Base-by-base conservation (phyloP, 2,113 vertebrate genomes). In the Thamnaconus septentrionalis region DNA sequence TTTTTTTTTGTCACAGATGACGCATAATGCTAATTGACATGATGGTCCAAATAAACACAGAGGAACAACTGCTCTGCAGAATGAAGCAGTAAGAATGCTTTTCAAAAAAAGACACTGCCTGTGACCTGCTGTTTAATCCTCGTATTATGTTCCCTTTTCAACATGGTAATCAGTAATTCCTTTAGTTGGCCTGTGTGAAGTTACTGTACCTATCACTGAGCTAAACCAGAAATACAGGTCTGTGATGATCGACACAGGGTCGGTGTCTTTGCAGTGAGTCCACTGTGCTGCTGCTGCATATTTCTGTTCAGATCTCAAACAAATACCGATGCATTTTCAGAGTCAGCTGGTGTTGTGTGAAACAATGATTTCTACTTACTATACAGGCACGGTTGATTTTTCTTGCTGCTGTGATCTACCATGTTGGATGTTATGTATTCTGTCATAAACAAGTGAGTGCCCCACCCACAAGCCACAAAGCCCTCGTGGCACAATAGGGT, bases 141-240 rank as follows among this genome's bases (percentile, higher is more conserved):
- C 18, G 18, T 31, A 2, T 31, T 31, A 31, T 31, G 18, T 31
- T 31, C 18, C 18, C 18, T 31, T 31, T 31, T 31, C 18, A 31
- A 31, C 18, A 31, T 31, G 18, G 18, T 31, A 31, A 31, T 31
- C 79, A 83, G 75, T 76, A 80, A 76, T 61, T 62, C 56, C 58
- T 71, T 83, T 75, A 48, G 65, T 66, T 73, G 40, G 43, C 68
- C 51, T 46, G 52, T 74, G 45, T 79, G 80, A 81, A 62, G 73
- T 66, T 31, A 31, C 18, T 31, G 18, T 78, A 75, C 71, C 76
- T 85, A 71, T 80, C 71, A 78, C 81, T 78, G 80, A 73, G 62
- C 61, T 66, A 78, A 87, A 90, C 89, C 79, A 80, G 87, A 87
- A 89, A 87, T 79, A 85, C 85, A 70, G 86, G 86, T 88, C 75